Conservation (phyloP, 1,140 invertebrate genomes). For the Aphaenogaster rudis region DNA sequence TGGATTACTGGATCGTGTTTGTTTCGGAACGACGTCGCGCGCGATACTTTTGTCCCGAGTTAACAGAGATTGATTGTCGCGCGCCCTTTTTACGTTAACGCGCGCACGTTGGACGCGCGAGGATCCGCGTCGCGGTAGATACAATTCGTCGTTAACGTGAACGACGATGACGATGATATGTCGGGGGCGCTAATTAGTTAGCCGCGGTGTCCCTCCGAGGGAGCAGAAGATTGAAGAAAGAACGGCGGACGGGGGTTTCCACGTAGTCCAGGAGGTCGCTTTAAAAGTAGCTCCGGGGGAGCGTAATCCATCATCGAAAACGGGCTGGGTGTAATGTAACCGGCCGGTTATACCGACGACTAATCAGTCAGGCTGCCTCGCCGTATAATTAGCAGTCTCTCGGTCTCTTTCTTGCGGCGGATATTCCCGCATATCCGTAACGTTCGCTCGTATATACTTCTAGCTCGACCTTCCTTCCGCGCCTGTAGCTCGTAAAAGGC, state of each 20-base stretch:
- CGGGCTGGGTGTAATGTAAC: constrained; percentile 76
- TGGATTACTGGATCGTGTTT: constrained; percentile 36
- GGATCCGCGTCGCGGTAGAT: neutral
- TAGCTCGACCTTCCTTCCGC: constrained; percentile 50
- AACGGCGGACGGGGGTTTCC: constrained; percentile 15
- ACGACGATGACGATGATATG: constrained; percentile 66
- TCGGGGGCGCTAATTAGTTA: constrained; percentile 73
- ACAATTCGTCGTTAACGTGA: constrained; percentile 62
- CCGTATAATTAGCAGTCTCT: constrained; percentile 80
- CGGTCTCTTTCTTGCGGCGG: constrained; percentile 42
- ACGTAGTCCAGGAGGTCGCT: constrained; percentile 72
- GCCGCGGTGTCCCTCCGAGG: constrained; percentile 53
- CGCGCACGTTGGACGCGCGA: neutral
- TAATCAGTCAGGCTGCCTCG: constrained; percentile 79
- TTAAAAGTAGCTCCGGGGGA: constrained; percentile 79
- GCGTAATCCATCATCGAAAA: constrained; percentile 84
- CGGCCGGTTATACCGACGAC: constrained; percentile 76
- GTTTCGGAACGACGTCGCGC: constrained; percentile 23
- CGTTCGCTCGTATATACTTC: neutral
- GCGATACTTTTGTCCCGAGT: constrained; percentile 51
- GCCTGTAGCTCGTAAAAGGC: constrained; percentile 56
- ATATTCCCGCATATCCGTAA: constrained; percentile 33
- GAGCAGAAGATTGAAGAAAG: constrained; percentile 44
- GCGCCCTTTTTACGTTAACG: constrained; percentile 35
- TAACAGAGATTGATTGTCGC: constrained; percentile 55